Base-by-base conservation (phyloP, 2,113 vertebrate genomes). In the Bubalus kerabau region DNA sequence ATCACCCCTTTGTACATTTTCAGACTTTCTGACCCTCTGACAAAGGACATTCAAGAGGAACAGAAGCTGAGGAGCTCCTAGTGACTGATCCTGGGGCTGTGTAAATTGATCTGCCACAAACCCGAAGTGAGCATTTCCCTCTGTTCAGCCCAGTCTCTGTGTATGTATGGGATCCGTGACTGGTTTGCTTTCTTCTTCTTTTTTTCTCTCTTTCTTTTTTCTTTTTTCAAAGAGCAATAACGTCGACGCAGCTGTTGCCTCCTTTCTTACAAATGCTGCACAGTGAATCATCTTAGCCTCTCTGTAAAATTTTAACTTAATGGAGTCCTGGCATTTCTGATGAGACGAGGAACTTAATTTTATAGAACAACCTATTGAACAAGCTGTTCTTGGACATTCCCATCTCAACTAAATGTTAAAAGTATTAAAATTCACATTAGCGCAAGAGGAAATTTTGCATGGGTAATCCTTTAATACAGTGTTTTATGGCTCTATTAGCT, bases 361-460 rank as follows among this genome's bases (percentile, higher is more conserved):
- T 99, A 99, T 99, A 99, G 99, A 99, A 99, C 99, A 99, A 99
- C 99, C 99, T 99, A 99, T 99, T 99, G 99, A 99, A 98, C 99
- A 99, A 99, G 99, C 99, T 99, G 99, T 99, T 99, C 99, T 99
- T 99, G 99, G 99, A 99, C 99, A 99, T 99, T 99, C 99, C 98
- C 98, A 99, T 99, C 99, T 99, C 99, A 98, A 99, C 99, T 99
- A 99, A 99, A 99, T 99, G 99, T 99, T 99, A 99, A 99, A 99
- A 99, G 99, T 99, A 99, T 99, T 99, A 99, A 99, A 99, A 99
- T 99, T 99, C 99, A 99, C 99, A 99, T 99, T 99, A 99, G 98
- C 98, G 90, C 98, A 98, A 99, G 99, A 99, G 98, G 99, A 99
- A 99, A 99, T 99, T 99, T 99, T 99, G 99, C 99, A 99, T 99